Conservation (phyloP, 2,113 vertebrate species). For the Onychorhynchus coronatus region DNA sequence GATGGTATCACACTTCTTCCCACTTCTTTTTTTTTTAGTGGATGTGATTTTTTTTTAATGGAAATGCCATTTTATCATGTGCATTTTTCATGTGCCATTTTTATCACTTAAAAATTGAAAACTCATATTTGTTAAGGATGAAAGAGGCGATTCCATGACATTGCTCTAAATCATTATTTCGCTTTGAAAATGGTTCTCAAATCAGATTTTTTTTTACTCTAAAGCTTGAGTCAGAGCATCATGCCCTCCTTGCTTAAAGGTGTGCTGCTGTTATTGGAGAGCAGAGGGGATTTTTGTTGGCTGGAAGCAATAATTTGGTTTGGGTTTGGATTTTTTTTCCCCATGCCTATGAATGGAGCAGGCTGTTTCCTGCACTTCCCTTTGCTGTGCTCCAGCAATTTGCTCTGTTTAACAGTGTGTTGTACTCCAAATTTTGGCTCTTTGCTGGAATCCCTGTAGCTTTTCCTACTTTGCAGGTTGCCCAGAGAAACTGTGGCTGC, state of each 20-base stretch:
- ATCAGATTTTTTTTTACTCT: not conserved
- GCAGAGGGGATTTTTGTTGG: not conserved
- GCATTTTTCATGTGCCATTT: not conserved
- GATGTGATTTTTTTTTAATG: not conserved
- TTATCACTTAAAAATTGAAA: not conserved
- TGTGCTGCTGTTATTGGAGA: not conserved
- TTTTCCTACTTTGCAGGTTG: not conserved
- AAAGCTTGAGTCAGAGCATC: not conserved
- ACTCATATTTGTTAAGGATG: not conserved
- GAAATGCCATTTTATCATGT: not conserved
- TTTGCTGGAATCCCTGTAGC: not conserved
- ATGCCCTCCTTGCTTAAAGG: not conserved
- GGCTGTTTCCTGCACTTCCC: not conserved
- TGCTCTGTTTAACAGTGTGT: not conserved
- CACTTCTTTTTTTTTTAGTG: not conserved
- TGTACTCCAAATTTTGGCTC: not conserved
- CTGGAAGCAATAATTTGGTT: not conserved
- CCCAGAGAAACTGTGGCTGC: not conserved
- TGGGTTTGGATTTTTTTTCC: not conserved
- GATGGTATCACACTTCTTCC: not conserved
- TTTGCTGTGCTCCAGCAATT: not conserved
- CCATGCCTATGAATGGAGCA: not conserved
- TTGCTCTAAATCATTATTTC: not conserved
- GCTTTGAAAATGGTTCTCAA: not conserved
- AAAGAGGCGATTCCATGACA: not conserved